A percentile compares a stretch with the other conserved stretches of the same genome.
phyloP scores from a whole-genome alignment of 2,113 vertebrate genomes.

The Malaclemys terrapin region DNA sequence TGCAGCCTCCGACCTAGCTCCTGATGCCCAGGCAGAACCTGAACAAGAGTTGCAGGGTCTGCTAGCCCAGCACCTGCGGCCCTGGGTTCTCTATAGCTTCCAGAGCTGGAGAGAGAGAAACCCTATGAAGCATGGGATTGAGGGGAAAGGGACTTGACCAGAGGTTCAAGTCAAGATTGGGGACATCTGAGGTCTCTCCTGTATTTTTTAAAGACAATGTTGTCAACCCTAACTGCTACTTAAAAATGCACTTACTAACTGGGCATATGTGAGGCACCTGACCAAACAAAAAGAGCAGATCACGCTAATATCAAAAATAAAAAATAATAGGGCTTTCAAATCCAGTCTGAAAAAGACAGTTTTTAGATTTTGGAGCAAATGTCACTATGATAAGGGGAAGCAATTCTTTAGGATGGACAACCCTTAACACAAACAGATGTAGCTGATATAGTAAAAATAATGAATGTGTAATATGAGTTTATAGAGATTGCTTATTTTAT shows the following conservation, averaged over 20 bases:
- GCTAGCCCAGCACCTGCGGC: too few relatives aligned
- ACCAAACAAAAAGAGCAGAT: neutral
- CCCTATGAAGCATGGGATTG: neutral
- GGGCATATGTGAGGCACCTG: neutral
- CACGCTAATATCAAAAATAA: neutral
- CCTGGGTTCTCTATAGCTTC: neutral
- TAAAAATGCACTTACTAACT: neutral
- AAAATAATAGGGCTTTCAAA: neutral
- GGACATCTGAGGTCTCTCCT: neutral
- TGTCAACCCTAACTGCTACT: neutral
- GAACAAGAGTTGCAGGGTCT: neutral
- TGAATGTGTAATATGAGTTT: neutral
- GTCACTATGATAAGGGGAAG: neutral
- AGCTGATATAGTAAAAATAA: neutral
- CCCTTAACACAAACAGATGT: neutral
- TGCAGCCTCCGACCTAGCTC: neutral
- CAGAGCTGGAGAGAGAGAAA: neutral
- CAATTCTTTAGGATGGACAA: neutral
- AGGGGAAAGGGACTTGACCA: neutral
- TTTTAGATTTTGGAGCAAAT: neutral
- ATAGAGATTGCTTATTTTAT: neutral
- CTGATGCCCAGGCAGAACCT: neutral
- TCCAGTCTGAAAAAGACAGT: neutral
- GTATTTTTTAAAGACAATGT: too few relatives aligned
- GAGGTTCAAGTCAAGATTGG: neutral